Percentiles rank a stretch among this genome's conserved stretches.
phyloP scores from a whole-genome alignment of 2,888 invertebrate genomes.

The Deroplatys truncata region DNA sequence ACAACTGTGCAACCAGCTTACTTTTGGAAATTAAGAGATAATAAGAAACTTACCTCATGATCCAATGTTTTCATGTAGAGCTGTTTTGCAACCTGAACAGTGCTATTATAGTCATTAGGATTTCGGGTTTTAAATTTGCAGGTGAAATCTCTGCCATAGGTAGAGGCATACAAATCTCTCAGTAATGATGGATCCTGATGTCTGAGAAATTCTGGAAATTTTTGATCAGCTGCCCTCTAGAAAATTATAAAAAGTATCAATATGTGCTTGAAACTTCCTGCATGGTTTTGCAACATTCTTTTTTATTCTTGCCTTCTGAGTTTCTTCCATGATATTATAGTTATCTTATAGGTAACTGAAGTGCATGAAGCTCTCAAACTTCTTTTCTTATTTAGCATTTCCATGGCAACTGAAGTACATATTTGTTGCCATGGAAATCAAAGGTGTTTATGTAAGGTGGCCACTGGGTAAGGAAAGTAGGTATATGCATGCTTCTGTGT shows the following conservation, averaged over 20 bases:
- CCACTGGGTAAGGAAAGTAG: no score
- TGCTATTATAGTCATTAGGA: background rate
- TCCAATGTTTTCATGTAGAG: background rate
- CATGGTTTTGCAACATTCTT: background rate
- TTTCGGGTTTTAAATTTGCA: background rate
- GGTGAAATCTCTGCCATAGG: background rate
- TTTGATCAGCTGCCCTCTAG: background rate
- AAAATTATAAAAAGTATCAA: background rate
- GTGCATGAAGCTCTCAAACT: background rate
- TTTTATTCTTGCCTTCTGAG: background rate
- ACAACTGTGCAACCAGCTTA: background rate
- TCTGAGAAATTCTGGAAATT: background rate
- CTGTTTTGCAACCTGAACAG: background rate
- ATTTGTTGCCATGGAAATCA: background rate
- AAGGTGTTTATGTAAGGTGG: background rate
- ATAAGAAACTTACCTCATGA: background rate
- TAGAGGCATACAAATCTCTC: background rate
- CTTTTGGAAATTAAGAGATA: background rate
- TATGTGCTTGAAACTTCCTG: no score
- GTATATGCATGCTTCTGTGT: no score
- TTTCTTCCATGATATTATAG: background rate
- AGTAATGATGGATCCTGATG: background rate
- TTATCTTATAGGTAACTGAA: background rate
- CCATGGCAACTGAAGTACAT: no score
- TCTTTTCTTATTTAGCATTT: background rate